A percentile compares a stretch with the other conserved stretches of the same genome.
Conservation (phyloP, 2,797 vertebrate species). For the Sebastiscus tertius region DNA sequence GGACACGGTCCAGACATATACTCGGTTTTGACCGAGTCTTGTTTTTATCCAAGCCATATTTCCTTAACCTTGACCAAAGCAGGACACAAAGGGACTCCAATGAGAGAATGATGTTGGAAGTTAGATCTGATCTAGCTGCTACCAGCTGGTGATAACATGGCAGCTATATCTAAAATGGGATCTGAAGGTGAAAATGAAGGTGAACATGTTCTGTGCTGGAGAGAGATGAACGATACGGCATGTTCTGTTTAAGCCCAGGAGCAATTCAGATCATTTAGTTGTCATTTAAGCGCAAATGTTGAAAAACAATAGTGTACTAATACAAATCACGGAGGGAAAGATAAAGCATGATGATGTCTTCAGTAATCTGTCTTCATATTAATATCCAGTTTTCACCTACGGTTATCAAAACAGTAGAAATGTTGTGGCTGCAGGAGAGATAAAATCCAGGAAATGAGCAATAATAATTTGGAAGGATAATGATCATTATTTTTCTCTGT, state of each 20-base stretch:
- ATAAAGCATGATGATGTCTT: not conserved
- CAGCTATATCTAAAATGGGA: slow-evolving; percentile 10
- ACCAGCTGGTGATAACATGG: not conserved
- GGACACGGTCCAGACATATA: too few species aligned
- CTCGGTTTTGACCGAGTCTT: too few species aligned
- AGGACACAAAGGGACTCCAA: not conserved
- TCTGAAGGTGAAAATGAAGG: slow-evolving; percentile 6
- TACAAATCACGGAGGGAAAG: not conserved
- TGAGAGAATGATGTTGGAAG: not conserved
- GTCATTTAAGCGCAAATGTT: too few species aligned
- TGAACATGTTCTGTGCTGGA: not conserved
- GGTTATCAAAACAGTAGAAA: not conserved
- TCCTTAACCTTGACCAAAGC: not conserved
- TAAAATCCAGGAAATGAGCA: not conserved
- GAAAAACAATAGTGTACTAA: not conserved
- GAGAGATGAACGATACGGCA: not conserved
- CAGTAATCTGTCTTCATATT: not conserved
- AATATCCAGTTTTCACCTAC: not conserved
- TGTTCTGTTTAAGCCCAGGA: not conserved
- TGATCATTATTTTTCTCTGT: slow-evolving; percentile 6
- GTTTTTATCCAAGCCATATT: not conserved
- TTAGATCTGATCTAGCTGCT: not conserved
- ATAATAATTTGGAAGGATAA: slow-evolving; percentile 9
- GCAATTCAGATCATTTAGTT: not conserved
- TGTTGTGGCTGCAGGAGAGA: not conserved